A percentile compares a stretch with the other conserved stretches of the same genome.
Conservation (phyloP, 1,140 invertebrate species). For the Thaumetopoea pityocampa region DNA sequence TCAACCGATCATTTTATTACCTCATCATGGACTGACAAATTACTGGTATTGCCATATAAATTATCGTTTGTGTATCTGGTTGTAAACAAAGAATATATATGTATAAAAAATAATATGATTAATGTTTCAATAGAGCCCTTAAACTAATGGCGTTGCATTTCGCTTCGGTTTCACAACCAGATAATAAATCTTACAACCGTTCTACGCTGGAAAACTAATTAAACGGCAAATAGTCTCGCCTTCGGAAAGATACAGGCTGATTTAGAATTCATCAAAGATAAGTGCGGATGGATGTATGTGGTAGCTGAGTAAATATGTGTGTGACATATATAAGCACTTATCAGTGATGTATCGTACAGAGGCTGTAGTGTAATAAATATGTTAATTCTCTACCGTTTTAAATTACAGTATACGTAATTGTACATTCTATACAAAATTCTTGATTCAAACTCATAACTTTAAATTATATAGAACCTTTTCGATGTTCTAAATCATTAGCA, state of each 20-base stretch:
- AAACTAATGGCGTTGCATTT: constrained; percentile 45
- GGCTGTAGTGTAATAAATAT: too few species aligned
- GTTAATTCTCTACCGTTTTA: too few species aligned
- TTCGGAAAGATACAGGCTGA: constrained; percentile 13
- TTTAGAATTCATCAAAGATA: constrained; percentile 21
- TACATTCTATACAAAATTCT: too few species aligned
- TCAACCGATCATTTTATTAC: constrained; percentile 6
- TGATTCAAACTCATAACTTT: too few species aligned
- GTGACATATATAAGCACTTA: too few species aligned
- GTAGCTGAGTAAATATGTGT: constrained; percentile 2
- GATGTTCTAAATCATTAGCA: too few species aligned
- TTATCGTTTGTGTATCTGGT: constrained; percentile 13
- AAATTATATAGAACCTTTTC: too few species aligned
- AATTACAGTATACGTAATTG: too few species aligned
- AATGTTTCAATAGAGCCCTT: constrained; percentile 36
- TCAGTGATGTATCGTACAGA: too few species aligned
- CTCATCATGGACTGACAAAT: constrained; percentile 21
- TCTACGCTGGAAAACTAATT: constrained; percentile 30
- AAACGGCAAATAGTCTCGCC: constrained; percentile 20
- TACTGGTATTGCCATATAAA: constrained; percentile 15
- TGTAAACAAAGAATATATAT: constrained; percentile 26
- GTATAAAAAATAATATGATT: constrained; percentile 34
- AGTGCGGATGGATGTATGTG: constrained; percentile 7
- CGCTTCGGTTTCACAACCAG: constrained; percentile 36
- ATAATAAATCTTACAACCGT: constrained; percentile 38